Evolutionary conservation across 2,113 vertebrate genomes (phyloP).

Genomic region (Alosa alosa): DNA sequence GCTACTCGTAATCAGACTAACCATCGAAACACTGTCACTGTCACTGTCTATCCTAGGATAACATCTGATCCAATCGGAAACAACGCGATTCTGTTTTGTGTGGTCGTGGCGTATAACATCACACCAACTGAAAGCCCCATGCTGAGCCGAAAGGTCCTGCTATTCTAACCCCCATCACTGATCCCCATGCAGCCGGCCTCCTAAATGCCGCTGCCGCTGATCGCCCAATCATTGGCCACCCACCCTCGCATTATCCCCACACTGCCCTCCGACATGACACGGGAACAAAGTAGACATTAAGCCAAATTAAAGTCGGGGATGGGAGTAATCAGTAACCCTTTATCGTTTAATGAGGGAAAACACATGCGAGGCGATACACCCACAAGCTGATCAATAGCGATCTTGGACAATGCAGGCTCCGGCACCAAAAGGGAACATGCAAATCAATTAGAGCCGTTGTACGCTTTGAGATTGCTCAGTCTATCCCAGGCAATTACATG

Average conservation of each 20-base stretch:
- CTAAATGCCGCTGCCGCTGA: conserved; percentile 79
- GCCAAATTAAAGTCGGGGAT: conserved; percentile 97
- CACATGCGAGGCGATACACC: conserved; percentile 99
- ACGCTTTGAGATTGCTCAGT: conserved; percentile 98
- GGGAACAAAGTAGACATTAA: conserved; percentile 99
- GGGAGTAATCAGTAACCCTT: conserved; percentile 99
- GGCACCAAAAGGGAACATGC: conserved; percentile 87
- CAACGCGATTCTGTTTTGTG: conserved; percentile 24
- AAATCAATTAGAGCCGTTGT: conserved; percentile 99
- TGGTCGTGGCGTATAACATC: not conserved
- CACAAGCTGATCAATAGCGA: conserved; percentile 93
- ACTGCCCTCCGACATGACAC: conserved; percentile 96
- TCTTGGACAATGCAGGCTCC: conserved; percentile 83
- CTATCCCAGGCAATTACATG: conserved; percentile 99
- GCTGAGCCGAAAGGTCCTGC: conserved; percentile 86
- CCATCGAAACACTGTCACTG: not conserved
- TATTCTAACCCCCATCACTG: conserved; percentile 98
- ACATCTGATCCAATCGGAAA: conserved; percentile 73
- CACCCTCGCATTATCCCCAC: conserved; percentile 91
- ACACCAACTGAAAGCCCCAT: conserved; percentile 71
- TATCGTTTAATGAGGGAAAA: conserved; percentile 99
- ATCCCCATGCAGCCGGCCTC: conserved; percentile 87
- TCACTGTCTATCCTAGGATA: not conserved
- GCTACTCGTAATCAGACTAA: not conserved
- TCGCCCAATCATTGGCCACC: conserved; percentile 94